Conservation (phyloP, 2,797 vertebrate species). For the Buphagus erythrorhynchus region DNA sequence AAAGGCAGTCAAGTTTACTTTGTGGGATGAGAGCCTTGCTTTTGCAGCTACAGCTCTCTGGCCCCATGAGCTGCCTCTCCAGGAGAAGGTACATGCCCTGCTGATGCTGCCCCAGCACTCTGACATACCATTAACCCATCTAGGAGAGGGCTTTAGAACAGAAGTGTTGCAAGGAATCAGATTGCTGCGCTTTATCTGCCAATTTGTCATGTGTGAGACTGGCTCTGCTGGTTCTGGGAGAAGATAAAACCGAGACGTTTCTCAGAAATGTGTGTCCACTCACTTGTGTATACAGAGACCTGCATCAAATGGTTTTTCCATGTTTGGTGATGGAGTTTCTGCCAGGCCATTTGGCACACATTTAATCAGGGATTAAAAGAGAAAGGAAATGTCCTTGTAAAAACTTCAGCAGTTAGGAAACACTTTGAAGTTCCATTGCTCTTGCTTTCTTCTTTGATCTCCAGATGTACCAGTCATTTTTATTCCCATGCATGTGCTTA, state of each 20-base stretch:
- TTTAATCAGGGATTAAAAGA: conserved; percentile 14
- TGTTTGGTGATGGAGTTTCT: conserved; percentile 3
- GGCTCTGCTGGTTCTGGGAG: neutral
- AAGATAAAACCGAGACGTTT: neutral
- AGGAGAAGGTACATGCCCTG: neutral
- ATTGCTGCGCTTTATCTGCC: neutral
- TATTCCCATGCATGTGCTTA: neutral
- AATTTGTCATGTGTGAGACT: neutral
- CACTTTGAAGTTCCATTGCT: conserved; percentile 36
- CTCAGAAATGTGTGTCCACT: neutral
- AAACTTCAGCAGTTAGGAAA: conserved; percentile 12
- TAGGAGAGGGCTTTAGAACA: neutral
- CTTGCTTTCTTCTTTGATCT: conserved; percentile 48
- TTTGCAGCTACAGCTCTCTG: neutral
- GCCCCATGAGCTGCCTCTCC: neutral
- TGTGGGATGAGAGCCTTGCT: neutral
- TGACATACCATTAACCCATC: fast-evolving
- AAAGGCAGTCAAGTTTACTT: neutral
- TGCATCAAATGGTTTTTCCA: neutral
- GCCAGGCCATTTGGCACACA: conserved; percentile 3
- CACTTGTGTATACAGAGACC: neutral
- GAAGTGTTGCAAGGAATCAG: neutral
- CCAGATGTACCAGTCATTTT: neutral
- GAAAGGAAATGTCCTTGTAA: conserved; percentile 39
- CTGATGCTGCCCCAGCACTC: neutral